phyloP scores from a whole-genome alignment of 2,113 vertebrate species.

The Paracanthobrama guichenoti region DNA sequence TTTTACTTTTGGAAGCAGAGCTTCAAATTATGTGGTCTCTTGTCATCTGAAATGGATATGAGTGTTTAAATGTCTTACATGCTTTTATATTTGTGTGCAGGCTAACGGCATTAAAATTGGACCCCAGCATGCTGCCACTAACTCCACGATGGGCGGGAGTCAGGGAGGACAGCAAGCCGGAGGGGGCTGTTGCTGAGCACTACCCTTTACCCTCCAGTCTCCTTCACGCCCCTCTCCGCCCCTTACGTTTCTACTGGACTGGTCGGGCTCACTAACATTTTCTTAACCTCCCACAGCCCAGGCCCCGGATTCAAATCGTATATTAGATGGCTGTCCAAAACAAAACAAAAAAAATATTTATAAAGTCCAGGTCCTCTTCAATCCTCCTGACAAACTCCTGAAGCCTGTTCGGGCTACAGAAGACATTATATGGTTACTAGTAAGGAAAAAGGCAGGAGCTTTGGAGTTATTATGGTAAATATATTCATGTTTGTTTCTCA shows the following conservation, averaged over 20 bases:
- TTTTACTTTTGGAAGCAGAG: background rate
- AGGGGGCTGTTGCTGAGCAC: constrained; percentile 95
- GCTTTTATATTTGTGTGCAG: constrained; percentile 74
- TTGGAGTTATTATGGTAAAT: constrained; percentile 86
- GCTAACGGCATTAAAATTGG: constrained; percentile 99
- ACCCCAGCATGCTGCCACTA: constrained; percentile 96
- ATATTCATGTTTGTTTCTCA: constrained; percentile 55
- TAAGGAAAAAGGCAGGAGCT: constrained; percentile 81
- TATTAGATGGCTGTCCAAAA: constrained; percentile 80
- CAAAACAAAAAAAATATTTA: constrained; percentile 72
- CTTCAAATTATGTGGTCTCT: background rate
- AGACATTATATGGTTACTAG: constrained; percentile 81
- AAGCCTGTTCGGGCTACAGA: constrained; percentile 63
- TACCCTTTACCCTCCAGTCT: constrained; percentile 2
- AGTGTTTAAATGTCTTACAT: constrained; percentile 41
- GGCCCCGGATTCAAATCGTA: constrained; percentile 78
- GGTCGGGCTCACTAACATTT: constrained; percentile 83
- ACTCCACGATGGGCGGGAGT: constrained; percentile 86
- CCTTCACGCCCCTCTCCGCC: constrained; percentile 14
- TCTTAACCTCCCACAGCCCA: constrained; percentile 76
- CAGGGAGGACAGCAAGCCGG: constrained; percentile 97
- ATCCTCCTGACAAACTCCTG: constrained; percentile 81
- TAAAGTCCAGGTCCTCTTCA: constrained; percentile 43
- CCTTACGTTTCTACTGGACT: constrained; percentile 82
- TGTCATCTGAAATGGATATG: background rate